Base-by-base conservation (phyloP, 2,888 invertebrate genomes). In the Stictocephala bisonia region DNA sequence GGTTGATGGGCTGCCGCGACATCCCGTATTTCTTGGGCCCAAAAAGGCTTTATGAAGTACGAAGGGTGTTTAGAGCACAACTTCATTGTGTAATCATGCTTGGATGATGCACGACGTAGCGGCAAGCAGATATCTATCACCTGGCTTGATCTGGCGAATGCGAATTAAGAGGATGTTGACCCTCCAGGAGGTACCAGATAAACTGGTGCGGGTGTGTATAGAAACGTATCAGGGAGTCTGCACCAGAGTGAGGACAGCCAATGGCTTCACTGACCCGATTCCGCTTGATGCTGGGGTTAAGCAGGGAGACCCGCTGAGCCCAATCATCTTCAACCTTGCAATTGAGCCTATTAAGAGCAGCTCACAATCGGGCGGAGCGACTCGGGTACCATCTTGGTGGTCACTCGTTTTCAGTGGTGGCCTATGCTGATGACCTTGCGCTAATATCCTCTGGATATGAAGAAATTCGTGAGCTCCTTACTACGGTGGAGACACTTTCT, bases 341-440 rank as follows among this genome's bases (percentile, higher is more conserved):
- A 64, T 31, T 13, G 35, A 15, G 64, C 27, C 11, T 3, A 6
- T 53, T 4, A 13, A n/a, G 18, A 22, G 13, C 20, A 3, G 2
- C 20, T 18, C 18, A 4, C 20, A 13, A 53, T 4, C 18, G 3
- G 2, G 7, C 13, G 53, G 53, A 3, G 20, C 35, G 18, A 9
- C 31, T 15, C 6, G 31, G 18, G 3, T 11, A 24, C 22, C 13
- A 13, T 9, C 24, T 31, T 15, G 7, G n/a, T 4, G 64, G 64
- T 6, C 44, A 13, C 9, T 13, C 9, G 22, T 67, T 67, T 15
- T 26, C 44, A 0, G 26, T 9, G n/a, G 20, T 67, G 9, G 67
- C 67, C 0, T 67, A 67, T 26, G 67, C 67, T 9, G 67, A 48
- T 24, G 44, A 67, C 20, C 6, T 67, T 1, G 67, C 48, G n/a